Evolutionary conservation across 2,888 invertebrate genomes (phyloP).

Genomic region (Druceiella hillmani): DNA sequence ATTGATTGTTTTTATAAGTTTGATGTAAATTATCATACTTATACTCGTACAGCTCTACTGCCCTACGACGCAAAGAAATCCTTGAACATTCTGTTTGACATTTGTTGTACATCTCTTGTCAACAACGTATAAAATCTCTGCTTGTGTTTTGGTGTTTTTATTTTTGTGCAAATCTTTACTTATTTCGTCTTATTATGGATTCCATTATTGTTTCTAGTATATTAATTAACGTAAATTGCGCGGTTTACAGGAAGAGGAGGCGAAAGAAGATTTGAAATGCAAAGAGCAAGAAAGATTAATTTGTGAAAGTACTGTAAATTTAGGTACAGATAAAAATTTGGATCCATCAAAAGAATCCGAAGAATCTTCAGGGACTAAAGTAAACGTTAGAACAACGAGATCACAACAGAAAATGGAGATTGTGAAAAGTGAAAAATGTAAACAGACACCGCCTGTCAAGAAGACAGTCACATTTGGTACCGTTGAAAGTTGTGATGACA

Average conservation of each 20-base stretch:
- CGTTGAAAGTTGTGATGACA: constrained; percentile 59
- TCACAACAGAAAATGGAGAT: constrained; percentile 51
- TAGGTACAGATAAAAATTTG: constrained; percentile 21
- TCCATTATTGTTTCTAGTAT: no score
- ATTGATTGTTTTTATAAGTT: no score
- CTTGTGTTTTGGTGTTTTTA: no score
- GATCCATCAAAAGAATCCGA: constrained; percentile 29
- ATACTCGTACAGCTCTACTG: no score
- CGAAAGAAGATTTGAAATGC: constrained; percentile 47
- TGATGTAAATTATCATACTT: no score
- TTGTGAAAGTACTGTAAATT: neutral
- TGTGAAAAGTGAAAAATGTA: constrained; percentile 39
- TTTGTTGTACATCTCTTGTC: constrained; percentile 20
- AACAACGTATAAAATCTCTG: constrained; percentile 19
- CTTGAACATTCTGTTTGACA: constrained; percentile 18
- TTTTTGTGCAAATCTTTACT: no score
- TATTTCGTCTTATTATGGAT: no score
- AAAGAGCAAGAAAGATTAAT: no score
- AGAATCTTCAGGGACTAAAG: constrained; percentile 40
- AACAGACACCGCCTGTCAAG: constrained; percentile 38
- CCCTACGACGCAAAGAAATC: no score
- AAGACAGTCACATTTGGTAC: constrained; percentile 62
- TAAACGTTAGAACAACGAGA: constrained; percentile 37
- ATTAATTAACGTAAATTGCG: no score
- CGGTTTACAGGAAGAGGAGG: constrained; percentile 50